Evolutionary conservation across 2,797 vertebrate species (phyloP).

Genomic region (Hafferia zeledoni): DNA sequence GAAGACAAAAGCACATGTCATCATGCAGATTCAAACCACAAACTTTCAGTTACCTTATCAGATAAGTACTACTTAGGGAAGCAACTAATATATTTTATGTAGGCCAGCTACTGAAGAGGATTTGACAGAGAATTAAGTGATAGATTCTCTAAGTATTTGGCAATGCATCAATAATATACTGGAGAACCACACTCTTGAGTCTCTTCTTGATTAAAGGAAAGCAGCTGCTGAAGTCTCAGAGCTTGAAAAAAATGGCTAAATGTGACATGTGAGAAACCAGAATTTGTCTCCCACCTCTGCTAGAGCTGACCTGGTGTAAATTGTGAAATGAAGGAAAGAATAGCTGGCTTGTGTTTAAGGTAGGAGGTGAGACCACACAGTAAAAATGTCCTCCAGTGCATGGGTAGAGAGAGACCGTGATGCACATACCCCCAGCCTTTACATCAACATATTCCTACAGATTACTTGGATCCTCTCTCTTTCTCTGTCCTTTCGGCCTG

Average conservation of each 20-base stretch:
- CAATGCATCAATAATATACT: neutral
- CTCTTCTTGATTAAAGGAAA: conserved; percentile 48
- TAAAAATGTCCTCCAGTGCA: neutral
- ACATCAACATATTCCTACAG: neutral
- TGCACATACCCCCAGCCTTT: neutral
- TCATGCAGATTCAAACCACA: neutral
- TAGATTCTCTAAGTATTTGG: conserved; percentile 38
- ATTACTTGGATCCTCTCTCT: neutral
- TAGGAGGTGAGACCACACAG: neutral
- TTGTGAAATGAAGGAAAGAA: conserved; percentile 32
- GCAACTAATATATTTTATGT: neutral
- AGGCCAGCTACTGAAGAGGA: neutral
- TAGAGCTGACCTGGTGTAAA: conserved; percentile 41
- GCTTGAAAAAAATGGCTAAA: conserved; percentile 41
- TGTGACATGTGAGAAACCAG: conserved; percentile 37
- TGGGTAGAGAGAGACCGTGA: neutral
- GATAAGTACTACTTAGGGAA: neutral
- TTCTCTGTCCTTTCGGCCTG: conserved; percentile 35
- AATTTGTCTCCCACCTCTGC: conserved; percentile 3
- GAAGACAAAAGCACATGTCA: neutral
- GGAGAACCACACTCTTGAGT: neutral
- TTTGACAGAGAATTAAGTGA: conserved; percentile 34
- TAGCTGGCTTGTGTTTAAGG: neutral
- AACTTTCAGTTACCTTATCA: conserved; percentile 40
- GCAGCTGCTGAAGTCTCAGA: conserved; percentile 40